Conservation (phyloP, 2,113 vertebrate species). For the Bubo blakistoni region DNA sequence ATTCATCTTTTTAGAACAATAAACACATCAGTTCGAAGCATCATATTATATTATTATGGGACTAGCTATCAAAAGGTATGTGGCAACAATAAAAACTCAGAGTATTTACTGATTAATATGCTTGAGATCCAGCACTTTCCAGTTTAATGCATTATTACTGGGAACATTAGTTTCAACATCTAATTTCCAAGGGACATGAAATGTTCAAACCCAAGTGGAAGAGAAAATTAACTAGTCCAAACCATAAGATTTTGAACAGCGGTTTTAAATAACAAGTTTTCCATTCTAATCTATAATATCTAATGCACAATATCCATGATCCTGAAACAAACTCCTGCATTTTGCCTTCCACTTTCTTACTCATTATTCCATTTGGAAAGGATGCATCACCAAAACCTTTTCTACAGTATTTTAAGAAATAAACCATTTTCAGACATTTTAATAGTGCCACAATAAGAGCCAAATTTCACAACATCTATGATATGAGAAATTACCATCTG, state of each 20-base stretch:
- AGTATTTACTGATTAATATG: constrained; percentile 26
- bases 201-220: background rate
- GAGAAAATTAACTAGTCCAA: background rate
- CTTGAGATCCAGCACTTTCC: background rate
- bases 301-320: background rate
- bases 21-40: background rate
- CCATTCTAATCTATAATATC: background rate
- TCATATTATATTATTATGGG: background rate
- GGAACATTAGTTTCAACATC: background rate
- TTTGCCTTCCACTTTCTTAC: background rate
- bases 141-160: constrained; percentile 7
- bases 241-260: background rate
- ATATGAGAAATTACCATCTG: background rate
- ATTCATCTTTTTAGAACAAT: constrained; percentile 17
- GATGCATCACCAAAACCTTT: background rate
- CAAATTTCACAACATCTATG: background rate
- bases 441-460: background rate
- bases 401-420: background rate
- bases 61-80: constrained; percentile 9
- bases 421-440: background rate
- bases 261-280: background rate
- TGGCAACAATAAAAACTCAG: constrained; percentile 11
- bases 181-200: constrained; percentile 5
- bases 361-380: background rate
- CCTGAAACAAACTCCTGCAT: background rate